Evolutionary conservation across 2,113 vertebrate genomes (phyloP).

Genomic region (Parus major): DNA sequence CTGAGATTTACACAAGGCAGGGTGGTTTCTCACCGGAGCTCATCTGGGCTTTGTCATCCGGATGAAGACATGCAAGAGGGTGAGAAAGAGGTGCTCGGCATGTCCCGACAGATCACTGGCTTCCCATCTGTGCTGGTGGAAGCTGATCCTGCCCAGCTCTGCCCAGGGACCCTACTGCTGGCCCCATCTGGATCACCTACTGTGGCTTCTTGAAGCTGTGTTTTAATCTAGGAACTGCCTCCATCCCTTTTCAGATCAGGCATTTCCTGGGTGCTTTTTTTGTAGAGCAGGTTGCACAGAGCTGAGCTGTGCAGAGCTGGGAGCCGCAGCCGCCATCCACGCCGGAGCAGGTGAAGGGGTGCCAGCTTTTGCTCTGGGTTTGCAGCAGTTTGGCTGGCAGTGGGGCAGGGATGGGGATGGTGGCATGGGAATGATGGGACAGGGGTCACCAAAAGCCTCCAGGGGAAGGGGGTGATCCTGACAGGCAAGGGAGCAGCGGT

Average conservation of each 20-base stretch:
- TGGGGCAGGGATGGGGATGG: accelerated
- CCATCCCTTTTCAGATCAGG: background rate
- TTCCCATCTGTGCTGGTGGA: accelerated
- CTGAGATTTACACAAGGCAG: accelerated
- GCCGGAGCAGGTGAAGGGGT: accelerated
- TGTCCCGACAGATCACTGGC: accelerated
- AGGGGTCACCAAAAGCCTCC: background rate
- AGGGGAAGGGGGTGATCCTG: background rate
- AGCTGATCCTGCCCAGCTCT: background rate
- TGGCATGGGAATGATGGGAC: accelerated
- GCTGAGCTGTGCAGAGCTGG: background rate
- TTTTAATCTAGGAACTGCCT: background rate
- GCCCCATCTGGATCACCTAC: background rate
- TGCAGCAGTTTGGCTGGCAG: accelerated
- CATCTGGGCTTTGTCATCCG: accelerated
- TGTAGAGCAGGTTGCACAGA: background rate
- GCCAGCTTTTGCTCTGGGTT: background rate
- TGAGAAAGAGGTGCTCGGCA: background rate
- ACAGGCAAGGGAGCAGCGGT: background rate
- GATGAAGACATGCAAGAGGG: background rate
- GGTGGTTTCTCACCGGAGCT: background rate
- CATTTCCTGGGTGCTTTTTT: background rate
- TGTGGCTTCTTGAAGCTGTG: accelerated
- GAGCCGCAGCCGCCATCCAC: accelerated
- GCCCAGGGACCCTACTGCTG: background rate